Conservation (phyloP, 1,140 invertebrate species). For the Eulimnadia texana region DNA sequence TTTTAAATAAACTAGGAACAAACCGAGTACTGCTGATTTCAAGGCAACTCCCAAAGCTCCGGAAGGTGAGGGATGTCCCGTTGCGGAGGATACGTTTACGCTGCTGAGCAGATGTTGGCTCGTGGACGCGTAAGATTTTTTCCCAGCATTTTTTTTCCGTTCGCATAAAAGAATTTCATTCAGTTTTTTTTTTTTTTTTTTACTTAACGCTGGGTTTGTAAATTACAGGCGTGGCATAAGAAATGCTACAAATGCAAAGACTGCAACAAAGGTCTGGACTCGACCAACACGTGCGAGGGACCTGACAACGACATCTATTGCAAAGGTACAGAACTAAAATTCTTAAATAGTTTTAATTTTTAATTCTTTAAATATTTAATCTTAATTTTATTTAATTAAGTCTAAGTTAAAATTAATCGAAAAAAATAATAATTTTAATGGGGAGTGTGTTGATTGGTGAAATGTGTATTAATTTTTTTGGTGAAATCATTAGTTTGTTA, state of each 20-base stretch:
- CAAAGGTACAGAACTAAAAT: conserved; percentile 47
- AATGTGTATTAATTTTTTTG: conserved; percentile 15
- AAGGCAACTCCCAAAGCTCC: conserved; percentile 17
- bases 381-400: background rate
- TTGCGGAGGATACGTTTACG: conserved; percentile 82
- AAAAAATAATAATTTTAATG: background rate
- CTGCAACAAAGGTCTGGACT: conserved; percentile 83
- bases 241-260: conserved; percentile 76
- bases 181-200: background rate
- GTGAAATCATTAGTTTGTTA: conserved; percentile 14
- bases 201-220: background rate
- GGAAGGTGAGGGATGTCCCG: conserved; percentile 76
- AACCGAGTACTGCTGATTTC: conserved; percentile 2
- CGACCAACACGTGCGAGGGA: conserved; percentile 80
- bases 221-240: conserved; percentile 66
- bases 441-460: background rate
- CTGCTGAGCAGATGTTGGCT: conserved; percentile 85
- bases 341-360: conserved; percentile 16
- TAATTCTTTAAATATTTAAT: background rate
- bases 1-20: background rate
- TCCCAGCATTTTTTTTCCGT: background rate
- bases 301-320: conserved; percentile 88
- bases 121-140: conserved; percentile 58
- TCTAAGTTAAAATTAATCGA: background rate
- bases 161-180: background rate